These are phyloP conservation scores for Glossophaga mutica DNA, from an alignment of 2,797 vertebrate genomes.

Conservation along the genomic window DNA sequence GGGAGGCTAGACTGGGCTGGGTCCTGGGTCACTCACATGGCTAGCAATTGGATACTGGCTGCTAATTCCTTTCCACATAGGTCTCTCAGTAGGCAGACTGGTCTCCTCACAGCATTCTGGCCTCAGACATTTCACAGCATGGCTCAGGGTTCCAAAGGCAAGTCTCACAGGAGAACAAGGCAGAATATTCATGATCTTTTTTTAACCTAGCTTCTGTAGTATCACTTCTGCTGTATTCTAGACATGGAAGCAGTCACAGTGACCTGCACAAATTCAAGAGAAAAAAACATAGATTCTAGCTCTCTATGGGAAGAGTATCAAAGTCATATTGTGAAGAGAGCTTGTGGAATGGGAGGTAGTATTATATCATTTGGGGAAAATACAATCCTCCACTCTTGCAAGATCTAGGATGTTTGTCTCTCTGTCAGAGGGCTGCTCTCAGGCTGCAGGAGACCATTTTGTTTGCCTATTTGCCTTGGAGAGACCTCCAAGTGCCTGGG, in stretches of 20 bases:
- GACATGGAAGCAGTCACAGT: not conserved
- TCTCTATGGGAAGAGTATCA: not conserved
- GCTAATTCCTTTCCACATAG: not conserved
- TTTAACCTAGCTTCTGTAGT: not conserved
- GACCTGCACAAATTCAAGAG: not conserved
- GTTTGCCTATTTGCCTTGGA: not conserved
- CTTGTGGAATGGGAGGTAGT: not conserved
- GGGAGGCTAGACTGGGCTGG: no score
- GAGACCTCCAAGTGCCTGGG: not conserved
- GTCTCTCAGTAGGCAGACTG: not conserved
- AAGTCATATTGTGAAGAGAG: not conserved
- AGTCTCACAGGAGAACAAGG: not conserved
- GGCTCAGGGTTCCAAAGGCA: not conserved
- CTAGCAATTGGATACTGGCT: not conserved
- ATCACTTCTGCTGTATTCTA: not conserved
- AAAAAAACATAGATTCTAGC: not conserved
- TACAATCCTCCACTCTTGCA: not conserved
- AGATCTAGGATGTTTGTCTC: not conserved
- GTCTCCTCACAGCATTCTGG: not conserved
- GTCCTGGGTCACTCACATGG: not conserved
- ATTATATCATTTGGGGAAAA: not conserved
- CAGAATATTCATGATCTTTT: not conserved
- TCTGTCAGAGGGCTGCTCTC: not conserved
- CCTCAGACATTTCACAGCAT: not conserved
- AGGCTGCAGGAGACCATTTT: not conserved